Evolutionary conservation across 2,888 invertebrate species (phyloP), one percentile per base, ranked within the genome.

Genomic region (Pemphredon lugubris): DNA sequence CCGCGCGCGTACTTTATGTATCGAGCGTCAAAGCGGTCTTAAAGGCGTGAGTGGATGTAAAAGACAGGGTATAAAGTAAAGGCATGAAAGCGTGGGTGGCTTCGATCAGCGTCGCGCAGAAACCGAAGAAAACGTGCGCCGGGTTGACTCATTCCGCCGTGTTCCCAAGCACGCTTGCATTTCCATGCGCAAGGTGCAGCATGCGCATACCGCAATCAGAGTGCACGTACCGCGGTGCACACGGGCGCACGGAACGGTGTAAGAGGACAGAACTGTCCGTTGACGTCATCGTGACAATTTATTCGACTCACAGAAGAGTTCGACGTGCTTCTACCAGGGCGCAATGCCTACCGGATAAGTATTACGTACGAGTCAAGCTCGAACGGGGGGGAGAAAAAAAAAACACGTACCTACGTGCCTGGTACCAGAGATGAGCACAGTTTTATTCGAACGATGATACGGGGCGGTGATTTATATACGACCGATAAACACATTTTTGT

Each of bases 251-350:
- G 61, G 37, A 47, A n/a, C 64, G 55, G 64, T 40, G 64, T 48
- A 58, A 71, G 77, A 65, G n/a, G 74, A 66, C 77, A 63, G 60
- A 69, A 67, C 65, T 75, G 72, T 77, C 65, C 79, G 75, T 57
- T 78, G 77, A 78, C 77, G 77, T 78, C 77, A 78, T 60, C 75
- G 54, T 55, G 63, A 66, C 79, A 75, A 78, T 78, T 78, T 75
- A 69, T 64, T 66, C 79, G 77, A 77, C 58, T 32, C 60, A 54
- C 75, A n/a, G n/a, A 50, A 37, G 65, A 75, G 75, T 78, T 78
- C 74, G 77, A 74, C 74, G 74, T 63, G 74, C 68, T 37, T n/a
- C n/a, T 13, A 11, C n/a, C n/a, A 4, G 37, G n/a, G 30, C 30
- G 30, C 30, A 30, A 6, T 9, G 6, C 6, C 30, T 9, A 9